Evolutionary conservation across 2,113 vertebrate genomes (phyloP), one percentile per base, ranked within the genome.

Genomic region (Uria aalge): DNA sequence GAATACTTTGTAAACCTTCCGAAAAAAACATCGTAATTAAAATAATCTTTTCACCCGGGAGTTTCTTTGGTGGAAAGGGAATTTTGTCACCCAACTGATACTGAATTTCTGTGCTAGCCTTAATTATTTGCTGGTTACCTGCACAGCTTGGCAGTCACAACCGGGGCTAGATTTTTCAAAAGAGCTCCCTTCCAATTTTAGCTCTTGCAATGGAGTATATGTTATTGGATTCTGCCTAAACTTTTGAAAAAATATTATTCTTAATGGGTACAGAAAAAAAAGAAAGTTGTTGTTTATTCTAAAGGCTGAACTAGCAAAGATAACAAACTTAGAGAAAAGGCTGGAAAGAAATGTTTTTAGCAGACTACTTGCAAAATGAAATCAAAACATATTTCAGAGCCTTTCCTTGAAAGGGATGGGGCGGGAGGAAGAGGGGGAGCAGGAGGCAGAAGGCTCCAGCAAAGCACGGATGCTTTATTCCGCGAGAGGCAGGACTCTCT

Each of bases 271-370:
- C 1, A 3, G 48, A 3, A 29, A 71, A 81, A 76, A 92, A 67
- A 77, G 19, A 26, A 74, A 84, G 6, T 43, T 40, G 11, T 48
- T 85, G 53, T 80, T 89, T 88, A 67, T 95, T 93, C 77, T 80
- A 59, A 79, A 92, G 69, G n/a, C 69, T 76, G 74, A 82, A 85
- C 69, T 43, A 95, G 92, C 53, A 94, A 95, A 82, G 89, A 91
- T 91, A 97, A 94, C 53, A 95, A 95, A 90, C 84, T 55, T 57
- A 36, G 62, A 95, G 62, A 85, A 87, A 88, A 94, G 84, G 41
- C 87, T 73, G 77, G 71, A 76, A 79, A 96, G 32, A 94, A 91
- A 82, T 52, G 50, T 71, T 94, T 96, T 90, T 76, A 91, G 86
- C 48, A 76, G 45, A 52, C 85, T 94, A 84, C 94, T 48, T 93